Evolutionary conservation across 2,113 vertebrate genomes (phyloP).

Genomic region (Xyliphius kryptos): DNA sequence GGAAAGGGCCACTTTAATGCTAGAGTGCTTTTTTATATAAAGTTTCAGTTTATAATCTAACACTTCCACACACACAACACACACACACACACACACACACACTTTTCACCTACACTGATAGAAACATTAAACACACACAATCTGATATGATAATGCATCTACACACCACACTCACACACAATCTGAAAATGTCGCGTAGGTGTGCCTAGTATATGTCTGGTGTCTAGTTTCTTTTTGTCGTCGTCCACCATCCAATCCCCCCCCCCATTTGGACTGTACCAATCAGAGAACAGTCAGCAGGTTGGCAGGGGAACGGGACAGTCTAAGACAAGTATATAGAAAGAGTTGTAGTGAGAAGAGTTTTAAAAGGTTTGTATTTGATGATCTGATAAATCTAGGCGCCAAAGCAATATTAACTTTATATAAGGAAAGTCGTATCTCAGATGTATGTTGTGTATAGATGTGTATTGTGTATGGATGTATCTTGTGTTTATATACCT

Average conservation of each 20-base stretch:
- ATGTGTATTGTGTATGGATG: too few relatives aligned
- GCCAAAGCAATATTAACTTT: too few relatives aligned
- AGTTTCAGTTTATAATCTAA: conserved; percentile 41
- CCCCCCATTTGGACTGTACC: conserved; percentile 37
- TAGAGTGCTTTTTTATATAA: conserved; percentile 64
- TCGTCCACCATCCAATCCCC: conserved; percentile 12
- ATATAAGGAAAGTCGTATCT: too few relatives aligned
- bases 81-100: conserved; percentile 10
- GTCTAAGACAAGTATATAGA: too few relatives aligned
- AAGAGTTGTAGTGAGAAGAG: too few relatives aligned
- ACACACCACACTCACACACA: conserved; percentile 1
- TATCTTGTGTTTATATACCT: too few relatives aligned
- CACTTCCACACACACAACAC: conserved; percentile 13
- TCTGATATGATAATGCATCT: neutral
- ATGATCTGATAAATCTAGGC: too few relatives aligned
- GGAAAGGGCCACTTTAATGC: conserved; percentile 69
- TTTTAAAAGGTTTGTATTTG: too few relatives aligned
- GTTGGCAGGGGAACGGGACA: conserved; percentile 46
- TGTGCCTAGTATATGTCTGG: conserved; percentile 39
- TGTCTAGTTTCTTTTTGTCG: conserved; percentile 44
- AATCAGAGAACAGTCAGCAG: conserved; percentile 41
- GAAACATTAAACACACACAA: conserved; percentile 1
- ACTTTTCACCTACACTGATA: neutral
- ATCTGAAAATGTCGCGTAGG: conserved; percentile 33
- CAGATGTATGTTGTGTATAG: too few relatives aligned